Conservation (phyloP, 2,797 vertebrate species). For the Momotus momota region DNA sequence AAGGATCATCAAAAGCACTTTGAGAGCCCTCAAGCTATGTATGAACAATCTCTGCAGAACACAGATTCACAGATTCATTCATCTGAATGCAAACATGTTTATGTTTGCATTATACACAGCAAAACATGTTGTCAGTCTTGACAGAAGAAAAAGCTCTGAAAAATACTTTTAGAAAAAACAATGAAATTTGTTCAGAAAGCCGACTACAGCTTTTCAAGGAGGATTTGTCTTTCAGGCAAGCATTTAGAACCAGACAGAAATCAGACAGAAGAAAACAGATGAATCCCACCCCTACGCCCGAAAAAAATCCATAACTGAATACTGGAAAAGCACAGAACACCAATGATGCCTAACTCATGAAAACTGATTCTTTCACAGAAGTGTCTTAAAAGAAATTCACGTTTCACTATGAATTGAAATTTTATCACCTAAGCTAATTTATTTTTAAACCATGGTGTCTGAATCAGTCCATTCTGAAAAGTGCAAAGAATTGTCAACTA, state of each 20-base stretch:
- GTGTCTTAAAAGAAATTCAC: background rate
- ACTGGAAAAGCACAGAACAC: background rate
- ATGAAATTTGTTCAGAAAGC: background rate
- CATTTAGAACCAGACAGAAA: background rate
- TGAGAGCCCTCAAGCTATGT: background rate
- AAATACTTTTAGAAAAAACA: background rate
- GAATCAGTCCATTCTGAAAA: background rate
- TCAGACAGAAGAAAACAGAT: background rate
- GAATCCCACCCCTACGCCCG: rapidly evolving
- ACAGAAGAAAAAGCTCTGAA: background rate
- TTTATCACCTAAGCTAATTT: background rate
- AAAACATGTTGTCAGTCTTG: background rate
- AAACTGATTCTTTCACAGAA: background rate
- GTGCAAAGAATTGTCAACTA: background rate
- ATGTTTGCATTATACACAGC: background rate
- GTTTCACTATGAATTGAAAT: background rate
- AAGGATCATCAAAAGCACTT: background rate
- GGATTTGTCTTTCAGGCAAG: background rate
- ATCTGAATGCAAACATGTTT: background rate
- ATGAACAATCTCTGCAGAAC: background rate
- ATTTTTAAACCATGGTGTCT: background rate
- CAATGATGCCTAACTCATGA: background rate
- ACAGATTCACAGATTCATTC: too few relatives aligned
- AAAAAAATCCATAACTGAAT: rapidly evolving
- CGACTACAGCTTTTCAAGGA: background rate